Base-by-base conservation (phyloP, 2,797 vertebrate genomes). In the Chloroceryle inda region DNA sequence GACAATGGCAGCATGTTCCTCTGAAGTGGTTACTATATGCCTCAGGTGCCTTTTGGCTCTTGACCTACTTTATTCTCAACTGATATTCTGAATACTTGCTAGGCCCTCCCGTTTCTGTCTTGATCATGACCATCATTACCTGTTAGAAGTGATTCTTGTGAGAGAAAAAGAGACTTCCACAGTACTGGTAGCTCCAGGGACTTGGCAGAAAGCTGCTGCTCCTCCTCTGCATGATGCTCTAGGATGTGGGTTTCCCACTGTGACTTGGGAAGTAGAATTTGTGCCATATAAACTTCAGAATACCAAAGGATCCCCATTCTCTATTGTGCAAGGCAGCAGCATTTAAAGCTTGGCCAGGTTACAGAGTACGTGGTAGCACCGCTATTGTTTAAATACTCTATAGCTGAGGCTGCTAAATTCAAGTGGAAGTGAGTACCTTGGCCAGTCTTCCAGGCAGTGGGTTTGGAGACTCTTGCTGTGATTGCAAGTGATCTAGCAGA, bases 141-240 rank as follows among this genome's bases (percentile, higher is more conserved):
- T 49, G 8, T 56, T 68, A 42, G 45, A 88, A 47, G 9, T 24
- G 5, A 56, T 76, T 53, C 15, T 23, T 80, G 0, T 2, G 2
- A 21, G 13, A 63, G 38, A 3, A 35, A 11, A 68, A n/a, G 37
- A 44, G n/a, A 21, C 18, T 79, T 47, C 27, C 44, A 10, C 1
- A 0, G 8, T 37, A 22, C 18, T 29, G 11, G 7, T 56, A 26
- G 37, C 52, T 88, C 72, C 40, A 52, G 49, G 19, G 62, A n/a
- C 21, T 33, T 40, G 16, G 13, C 66, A 31, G 66, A 56, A 88
- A 93, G 61, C 50, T 86, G 45, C 42, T n/a, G 23, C 8, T 72
- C 1, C 10, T 75, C 12, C 38, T 82, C 61, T 44, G n/a, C 1
- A 0, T 68, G 53, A 11, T 61, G 27, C 18, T 52, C 4, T 11